Percentiles rank a stretch among this genome's conserved stretches.
Conservation (phyloP, 2,113 vertebrate genomes). For the Heterotis niloticus region DNA sequence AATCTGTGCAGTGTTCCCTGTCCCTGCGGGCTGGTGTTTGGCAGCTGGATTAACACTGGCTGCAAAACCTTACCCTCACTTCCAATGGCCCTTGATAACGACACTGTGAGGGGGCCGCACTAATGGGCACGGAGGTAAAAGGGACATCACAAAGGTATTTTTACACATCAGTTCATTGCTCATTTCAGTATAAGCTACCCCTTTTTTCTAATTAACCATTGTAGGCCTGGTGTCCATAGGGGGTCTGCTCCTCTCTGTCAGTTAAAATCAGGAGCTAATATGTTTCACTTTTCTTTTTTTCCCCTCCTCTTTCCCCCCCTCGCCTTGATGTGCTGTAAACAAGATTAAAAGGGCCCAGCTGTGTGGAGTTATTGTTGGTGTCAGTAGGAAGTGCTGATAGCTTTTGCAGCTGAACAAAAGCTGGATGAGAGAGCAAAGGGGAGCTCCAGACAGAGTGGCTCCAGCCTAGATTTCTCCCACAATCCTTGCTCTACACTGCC, state of each 20-base stretch:
- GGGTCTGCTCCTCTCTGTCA: slow-evolving; percentile 27
- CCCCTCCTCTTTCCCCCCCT: neutral
- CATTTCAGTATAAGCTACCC: slow-evolving; percentile 28
- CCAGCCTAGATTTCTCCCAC: slow-evolving; percentile 53
- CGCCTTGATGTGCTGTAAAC: slow-evolving; percentile 53
- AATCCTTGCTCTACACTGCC: slow-evolving; percentile 46
- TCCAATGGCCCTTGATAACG: slow-evolving; percentile 6
- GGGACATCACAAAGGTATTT: neutral
- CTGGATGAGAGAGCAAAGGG: slow-evolving; percentile 41
- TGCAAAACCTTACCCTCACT: slow-evolving; percentile 11
- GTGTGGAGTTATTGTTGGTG: slow-evolving; percentile 53
- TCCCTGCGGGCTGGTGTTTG: slow-evolving; percentile 5
- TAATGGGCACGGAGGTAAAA: neutral
- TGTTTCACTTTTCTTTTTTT: slow-evolving; percentile 40
- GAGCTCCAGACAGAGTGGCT: slow-evolving; percentile 46
- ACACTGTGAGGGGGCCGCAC: neutral
- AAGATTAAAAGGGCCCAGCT: slow-evolving; percentile 51
- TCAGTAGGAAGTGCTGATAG: slow-evolving; percentile 52
- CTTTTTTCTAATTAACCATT: slow-evolving; percentile 31
- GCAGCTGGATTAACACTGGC: slow-evolving; percentile 9
- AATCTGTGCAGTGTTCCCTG: neutral
- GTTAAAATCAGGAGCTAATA: slow-evolving; percentile 45
- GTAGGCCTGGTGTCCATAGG: slow-evolving; percentile 1
- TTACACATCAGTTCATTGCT: slow-evolving; percentile 28
- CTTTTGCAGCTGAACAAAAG: slow-evolving; percentile 53